Base-by-base conservation (phyloP, 2,888 invertebrate genomes). In the Tiliacea citrago region DNA sequence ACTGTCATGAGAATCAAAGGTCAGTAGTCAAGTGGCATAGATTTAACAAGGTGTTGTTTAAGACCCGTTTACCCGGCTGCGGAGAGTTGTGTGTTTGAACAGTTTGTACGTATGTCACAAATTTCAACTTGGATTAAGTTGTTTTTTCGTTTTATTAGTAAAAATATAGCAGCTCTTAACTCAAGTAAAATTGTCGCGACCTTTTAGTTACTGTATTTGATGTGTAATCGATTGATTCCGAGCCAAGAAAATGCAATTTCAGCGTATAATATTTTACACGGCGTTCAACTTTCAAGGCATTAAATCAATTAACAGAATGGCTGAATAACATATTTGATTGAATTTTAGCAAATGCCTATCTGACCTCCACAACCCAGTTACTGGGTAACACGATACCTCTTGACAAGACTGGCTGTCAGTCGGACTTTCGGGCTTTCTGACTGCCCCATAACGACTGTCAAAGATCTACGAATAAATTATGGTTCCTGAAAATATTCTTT, bases 1-100 rank as follows among this genome's bases (percentile, higher is more conserved):
- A 68, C 68, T 77, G 69, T 61, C 78, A 75, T 13, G 21, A 10
- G 21, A 42, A 9, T 1, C 9, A 76, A 69, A 61, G 77, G 69
- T 76, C 47, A 78, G 18, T 35, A 18, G 61, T 1, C 18, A 8
- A 47, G 63, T 74, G 16, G 21, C 51, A 29, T 3, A 35, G 45
- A 60, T 16, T 29, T 45, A 51, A 57, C 49, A 66, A 29, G 21
- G 5, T 47, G 8, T 68, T 77, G n/a, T 55, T n/a, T 77, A 77
- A 53, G 16, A 61, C 65, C 2, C 8, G n/a, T 13, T 53, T 60
- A 67, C 16, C 51, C 58, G 77, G 53, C 51, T 60, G 24, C 35
- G 58, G 29, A 18, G 53, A n/a, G 60, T 39, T 3, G n/a, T 51
- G 73, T 24, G 42, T 76, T 60, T 53, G 21, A 76, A 24, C 35